These are phyloP conservation scores for Cheilosia urbana DNA, from an alignment of 2,888 invertebrate species.

Conservation along the genomic window DNA sequence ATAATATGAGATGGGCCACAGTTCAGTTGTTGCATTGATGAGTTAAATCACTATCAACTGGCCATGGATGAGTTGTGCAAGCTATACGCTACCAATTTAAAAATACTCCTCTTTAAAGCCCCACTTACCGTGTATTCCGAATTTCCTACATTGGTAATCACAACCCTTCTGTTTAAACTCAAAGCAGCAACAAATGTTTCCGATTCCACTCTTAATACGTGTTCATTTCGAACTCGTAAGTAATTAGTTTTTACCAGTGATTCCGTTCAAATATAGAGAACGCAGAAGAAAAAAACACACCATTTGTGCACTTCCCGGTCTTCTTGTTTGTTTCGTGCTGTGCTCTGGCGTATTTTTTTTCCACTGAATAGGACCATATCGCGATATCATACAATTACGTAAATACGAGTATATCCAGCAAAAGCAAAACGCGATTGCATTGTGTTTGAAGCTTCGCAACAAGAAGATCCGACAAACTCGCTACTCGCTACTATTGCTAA, in stretches of 20 bases:
- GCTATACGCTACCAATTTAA: too few species aligned
- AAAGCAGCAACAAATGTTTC: too few species aligned
- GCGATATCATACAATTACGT: constrained; percentile 64
- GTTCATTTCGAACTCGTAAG: constrained; percentile 3
- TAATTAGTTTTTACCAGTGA: constrained; percentile 19
- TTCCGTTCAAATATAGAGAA: constrained; percentile 7
- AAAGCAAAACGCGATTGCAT: constrained; percentile 18
- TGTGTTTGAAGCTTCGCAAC: constrained; percentile 28
- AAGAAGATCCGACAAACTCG: neutral
- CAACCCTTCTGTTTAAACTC: too few species aligned
- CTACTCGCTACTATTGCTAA: constrained; percentile 34
- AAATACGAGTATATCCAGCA: constrained; percentile 23
- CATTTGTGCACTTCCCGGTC: constrained; percentile 29
- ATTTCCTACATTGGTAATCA: too few species aligned
- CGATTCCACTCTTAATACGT: neutral
- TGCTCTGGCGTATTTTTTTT: neutral
- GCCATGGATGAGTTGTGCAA: too few species aligned
- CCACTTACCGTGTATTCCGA: too few species aligned
- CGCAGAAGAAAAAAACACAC: neutral
- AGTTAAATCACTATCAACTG: too few species aligned
- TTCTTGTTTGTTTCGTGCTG: neutral
- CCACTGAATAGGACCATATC: constrained; percentile 60
- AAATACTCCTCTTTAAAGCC: too few species aligned
- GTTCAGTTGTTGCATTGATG: too few species aligned
- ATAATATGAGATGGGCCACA: too few species aligned